phyloP scores from a whole-genome alignment of 2,888 invertebrate genomes.

The Ochropleura plecta region DNA sequence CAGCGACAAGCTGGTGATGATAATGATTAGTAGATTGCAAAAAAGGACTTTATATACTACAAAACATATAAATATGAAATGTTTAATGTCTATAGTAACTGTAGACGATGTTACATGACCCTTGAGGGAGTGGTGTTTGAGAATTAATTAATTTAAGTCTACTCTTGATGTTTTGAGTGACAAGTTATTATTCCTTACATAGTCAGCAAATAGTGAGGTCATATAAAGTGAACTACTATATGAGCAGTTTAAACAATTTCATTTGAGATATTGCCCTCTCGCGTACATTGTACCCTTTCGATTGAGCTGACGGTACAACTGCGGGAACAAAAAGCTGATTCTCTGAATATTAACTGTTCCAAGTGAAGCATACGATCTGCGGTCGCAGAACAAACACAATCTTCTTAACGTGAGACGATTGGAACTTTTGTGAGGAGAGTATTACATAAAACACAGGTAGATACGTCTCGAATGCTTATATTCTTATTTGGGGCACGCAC shows the following conservation, averaged over 20 bases:
- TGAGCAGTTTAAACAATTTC: conserved; percentile 38
- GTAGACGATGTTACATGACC: background rate
- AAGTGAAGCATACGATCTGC: conserved; percentile 37
- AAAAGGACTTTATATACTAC: background rate
- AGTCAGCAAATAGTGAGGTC: conserved; percentile 22
- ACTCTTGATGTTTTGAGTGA: background rate
- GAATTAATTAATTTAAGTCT: background rate
- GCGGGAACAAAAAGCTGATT: conserved; percentile 43
- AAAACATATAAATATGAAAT: background rate
- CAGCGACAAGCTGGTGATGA: background rate
- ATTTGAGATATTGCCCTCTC: conserved; percentile 34
- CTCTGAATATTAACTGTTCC: conserved; percentile 40
- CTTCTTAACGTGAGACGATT: conserved; percentile 41
- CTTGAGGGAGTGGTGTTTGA: background rate
- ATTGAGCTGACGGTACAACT: conserved; percentile 30
- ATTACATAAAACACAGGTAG: conserved; percentile 15
- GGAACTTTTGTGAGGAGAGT: conserved; percentile 25
- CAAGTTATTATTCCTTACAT: conserved; percentile 10
- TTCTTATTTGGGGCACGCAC: background rate
- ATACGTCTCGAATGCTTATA: background rate
- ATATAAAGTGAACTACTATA: conserved; percentile 26
- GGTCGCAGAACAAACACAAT: conserved; percentile 46
- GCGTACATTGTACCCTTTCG: conserved; percentile 40
- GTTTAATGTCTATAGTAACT: background rate
- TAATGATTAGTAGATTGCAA: background rate